phyloP scores from a whole-genome alignment of 1,140 invertebrate genomes.

The Thaumetopoea pityocampa region DNA sequence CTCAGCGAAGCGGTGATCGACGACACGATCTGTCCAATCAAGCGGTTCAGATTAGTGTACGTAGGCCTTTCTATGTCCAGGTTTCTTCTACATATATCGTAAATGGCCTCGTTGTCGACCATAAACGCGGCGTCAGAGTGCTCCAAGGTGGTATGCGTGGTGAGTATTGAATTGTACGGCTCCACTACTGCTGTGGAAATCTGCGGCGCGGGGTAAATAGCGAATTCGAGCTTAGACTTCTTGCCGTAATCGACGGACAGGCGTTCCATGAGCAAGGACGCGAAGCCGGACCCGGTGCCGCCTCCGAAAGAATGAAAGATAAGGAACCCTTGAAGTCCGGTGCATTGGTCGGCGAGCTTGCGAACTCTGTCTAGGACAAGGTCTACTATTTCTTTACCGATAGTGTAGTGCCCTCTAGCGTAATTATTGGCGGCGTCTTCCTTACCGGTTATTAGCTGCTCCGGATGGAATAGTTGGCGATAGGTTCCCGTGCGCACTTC shows the following conservation, averaged over 20 bases:
- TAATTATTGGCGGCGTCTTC: conserved; percentile 93
- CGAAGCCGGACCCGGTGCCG: conserved; percentile 92
- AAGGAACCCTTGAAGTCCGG: conserved; percentile 90
- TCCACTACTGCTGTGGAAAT: conserved; percentile 93
- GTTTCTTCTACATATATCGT: conserved; percentile 92
- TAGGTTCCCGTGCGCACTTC: conserved; percentile 89
- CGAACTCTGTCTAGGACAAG: conserved; percentile 86
- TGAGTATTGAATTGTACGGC: conserved; percentile 92
- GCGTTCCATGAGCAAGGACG: conserved; percentile 91
- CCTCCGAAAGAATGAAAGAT: conserved; percentile 94
- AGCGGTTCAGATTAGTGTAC: conserved; percentile 86
- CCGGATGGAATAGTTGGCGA: conserved; percentile 88
- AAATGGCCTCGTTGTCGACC: conserved; percentile 88
- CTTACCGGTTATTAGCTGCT: conserved; percentile 89
- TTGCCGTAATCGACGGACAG: conserved; percentile 93
- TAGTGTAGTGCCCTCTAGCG: conserved; percentile 90
- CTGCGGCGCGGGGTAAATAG: conserved; percentile 93
- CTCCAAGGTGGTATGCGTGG: conserved; percentile 88
- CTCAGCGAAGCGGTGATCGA: conserved; percentile 84
- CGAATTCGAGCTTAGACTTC: conserved; percentile 92
- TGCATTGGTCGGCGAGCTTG: conserved; percentile 91
- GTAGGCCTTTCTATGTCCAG: conserved; percentile 91
- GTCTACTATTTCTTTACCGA: conserved; percentile 91
- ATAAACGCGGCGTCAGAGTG: conserved; percentile 93
- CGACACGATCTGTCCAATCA: conserved; percentile 91